Conservation (phyloP, 2,113 vertebrate species). For the Perca schrenkii region DNA sequence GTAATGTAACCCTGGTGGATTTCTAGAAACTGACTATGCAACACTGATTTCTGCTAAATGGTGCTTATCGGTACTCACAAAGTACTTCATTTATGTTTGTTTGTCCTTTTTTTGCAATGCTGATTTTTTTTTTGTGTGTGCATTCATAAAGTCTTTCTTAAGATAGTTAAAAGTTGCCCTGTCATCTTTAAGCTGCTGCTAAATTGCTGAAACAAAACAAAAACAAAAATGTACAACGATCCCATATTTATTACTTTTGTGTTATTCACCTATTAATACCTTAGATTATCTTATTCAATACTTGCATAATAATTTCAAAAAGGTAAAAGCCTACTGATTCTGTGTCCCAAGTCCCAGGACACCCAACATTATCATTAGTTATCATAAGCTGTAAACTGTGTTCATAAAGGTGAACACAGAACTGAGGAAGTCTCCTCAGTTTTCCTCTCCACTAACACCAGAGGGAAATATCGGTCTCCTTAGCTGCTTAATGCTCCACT, state of each 20-base stretch:
- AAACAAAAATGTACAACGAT: background rate
- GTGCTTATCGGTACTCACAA: constrained; percentile 69
- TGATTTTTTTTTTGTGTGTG: constrained; percentile 22
- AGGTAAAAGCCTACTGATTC: background rate
- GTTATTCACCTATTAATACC: background rate
- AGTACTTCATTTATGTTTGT: constrained; percentile 61
- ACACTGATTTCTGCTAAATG: constrained; percentile 61
- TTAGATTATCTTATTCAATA: background rate
- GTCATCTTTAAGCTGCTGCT: constrained; percentile 2
- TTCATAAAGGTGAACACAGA: background rate
- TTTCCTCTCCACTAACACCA: background rate
- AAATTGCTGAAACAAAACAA: background rate
- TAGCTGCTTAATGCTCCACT: background rate
- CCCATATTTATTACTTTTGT: background rate
- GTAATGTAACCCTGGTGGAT: constrained; percentile 42
- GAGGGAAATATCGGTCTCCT: background rate
- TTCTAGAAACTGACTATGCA: constrained; percentile 60
- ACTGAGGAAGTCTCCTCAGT: too few species aligned
- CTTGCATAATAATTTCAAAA: background rate
- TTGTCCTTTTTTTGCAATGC: constrained; percentile 46
- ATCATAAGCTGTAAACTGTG: background rate
- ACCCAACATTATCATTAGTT: background rate
- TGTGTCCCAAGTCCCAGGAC: background rate
- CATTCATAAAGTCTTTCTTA: constrained; percentile 61
- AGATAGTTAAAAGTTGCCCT: constrained; percentile 8